Conservation (phyloP, 2,113 vertebrate genomes). For the Ammodytes dubius region DNA sequence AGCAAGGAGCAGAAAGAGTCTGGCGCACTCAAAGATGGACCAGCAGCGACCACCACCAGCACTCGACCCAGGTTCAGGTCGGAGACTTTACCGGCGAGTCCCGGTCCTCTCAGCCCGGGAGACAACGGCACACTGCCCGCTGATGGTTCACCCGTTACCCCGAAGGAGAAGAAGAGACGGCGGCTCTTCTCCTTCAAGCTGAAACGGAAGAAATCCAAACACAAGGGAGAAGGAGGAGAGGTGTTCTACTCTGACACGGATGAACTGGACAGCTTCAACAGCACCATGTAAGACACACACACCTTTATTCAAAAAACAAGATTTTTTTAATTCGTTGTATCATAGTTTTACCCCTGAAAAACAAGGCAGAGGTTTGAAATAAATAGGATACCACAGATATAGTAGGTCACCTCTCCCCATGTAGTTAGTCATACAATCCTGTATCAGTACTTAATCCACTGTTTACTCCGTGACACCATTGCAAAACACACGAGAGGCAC, state of each 20-base stretch:
- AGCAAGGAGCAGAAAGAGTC: conserved; percentile 43
- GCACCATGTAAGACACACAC: conserved; percentile 42
- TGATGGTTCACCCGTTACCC: background rate
- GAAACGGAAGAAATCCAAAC: conserved; percentile 68
- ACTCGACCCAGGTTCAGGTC: background rate
- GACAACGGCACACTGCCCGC: conserved; percentile 11
- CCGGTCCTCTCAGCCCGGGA: conserved; percentile 27
- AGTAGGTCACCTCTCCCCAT: too few relatives aligned
- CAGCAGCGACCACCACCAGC: background rate
- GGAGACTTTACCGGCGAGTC: background rate
- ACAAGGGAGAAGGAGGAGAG: conserved; percentile 42
- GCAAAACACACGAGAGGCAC: too few relatives aligned
- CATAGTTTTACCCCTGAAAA: too few relatives aligned
- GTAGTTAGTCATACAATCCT: too few relatives aligned
- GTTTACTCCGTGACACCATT: too few relatives aligned
- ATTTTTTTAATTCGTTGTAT: too few relatives aligned
- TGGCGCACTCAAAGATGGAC: conserved; percentile 46
- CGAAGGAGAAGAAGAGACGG: conserved; percentile 66
- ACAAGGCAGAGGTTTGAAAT: too few relatives aligned
- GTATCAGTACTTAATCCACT: too few relatives aligned
- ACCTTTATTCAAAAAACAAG: background rate
- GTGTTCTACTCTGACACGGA: conserved; percentile 55
- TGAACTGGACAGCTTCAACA: conserved; percentile 65
- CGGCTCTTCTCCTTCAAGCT: conserved; percentile 51
- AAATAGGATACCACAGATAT: too few relatives aligned